Evolutionary conservation across 2,113 vertebrate species (phyloP), one percentile per base, ranked within the genome.

Genomic region (Galeopterus variegatus): DNA sequence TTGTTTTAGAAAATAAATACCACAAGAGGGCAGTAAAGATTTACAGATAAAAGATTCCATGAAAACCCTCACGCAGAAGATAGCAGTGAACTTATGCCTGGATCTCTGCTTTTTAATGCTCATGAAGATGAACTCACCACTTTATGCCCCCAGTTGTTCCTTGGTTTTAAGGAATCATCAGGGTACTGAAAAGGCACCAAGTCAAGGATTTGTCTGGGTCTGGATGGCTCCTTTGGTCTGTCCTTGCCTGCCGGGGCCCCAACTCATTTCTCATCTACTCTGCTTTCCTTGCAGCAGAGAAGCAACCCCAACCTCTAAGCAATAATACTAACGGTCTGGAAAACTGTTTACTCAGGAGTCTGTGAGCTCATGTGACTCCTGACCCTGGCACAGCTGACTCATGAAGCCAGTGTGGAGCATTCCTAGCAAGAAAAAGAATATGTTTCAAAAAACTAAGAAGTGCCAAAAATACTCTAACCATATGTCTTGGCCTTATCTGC

Each of bases 11-110:
- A 96, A 81, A n/a, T 23, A 58, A 70, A 31, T 75, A 86, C 98
- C 99, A 98, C 98, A 79, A 97, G 98, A 95, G 98, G 98, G 99
- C 99, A 98, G 98, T 93, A 88, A 76, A 98, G 98, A 95, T 89
- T 93, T 48, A 21, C 33, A 90, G 93, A 97, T 91, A 1, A 84
- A 52, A 72, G 15, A 64, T 11, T 23, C 6, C 65, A 4, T 31
- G 3, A 1, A 3, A 19, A 0, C 9, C 67, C n/a, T 10, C 12
- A 6, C 48, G 1, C 19, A 1, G 2, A 0, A n/a, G 56, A 7
- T 0, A 14, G 81, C 18, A 6, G 0, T 2, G 13, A 41, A n/a
- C 15, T 10, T 3, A 2, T 13, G 15, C 4, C 56, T 14, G 18
- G 1, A 18, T 15, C 90, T 13, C 9, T 24, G 0, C 41, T 87